Conservation (phyloP, 1,140 invertebrate species). For the Orchesella cincta region DNA sequence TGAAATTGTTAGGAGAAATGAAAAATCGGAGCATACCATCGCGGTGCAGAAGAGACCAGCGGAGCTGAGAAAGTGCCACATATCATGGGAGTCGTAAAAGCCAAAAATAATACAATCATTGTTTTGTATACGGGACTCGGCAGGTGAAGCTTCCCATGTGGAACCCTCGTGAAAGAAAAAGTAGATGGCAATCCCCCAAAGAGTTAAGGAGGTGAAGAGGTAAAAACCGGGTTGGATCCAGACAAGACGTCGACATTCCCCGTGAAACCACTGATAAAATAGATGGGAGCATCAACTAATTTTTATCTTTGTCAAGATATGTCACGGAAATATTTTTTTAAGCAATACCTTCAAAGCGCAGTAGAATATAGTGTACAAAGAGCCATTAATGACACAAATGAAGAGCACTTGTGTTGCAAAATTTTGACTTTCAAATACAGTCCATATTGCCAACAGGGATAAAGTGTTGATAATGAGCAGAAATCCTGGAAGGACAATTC, state of each 20-base stretch:
- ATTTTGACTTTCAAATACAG: conserved; percentile 38
- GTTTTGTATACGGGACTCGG: conserved; percentile 42
- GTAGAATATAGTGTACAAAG: conserved; percentile 41
- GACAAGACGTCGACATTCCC: conserved; percentile 37
- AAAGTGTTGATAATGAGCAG: conserved; percentile 31
- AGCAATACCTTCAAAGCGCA: conserved; percentile 41
- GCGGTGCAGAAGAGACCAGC: conserved; percentile 43
- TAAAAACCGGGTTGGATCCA: conserved; percentile 45
- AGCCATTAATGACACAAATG: conserved; percentile 46
- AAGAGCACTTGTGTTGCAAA: conserved; percentile 49
- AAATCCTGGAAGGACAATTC: conserved; percentile 2
- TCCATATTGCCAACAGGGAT: conserved; percentile 43
- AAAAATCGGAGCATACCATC: conserved; percentile 47
- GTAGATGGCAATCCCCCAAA: conserved; percentile 39
- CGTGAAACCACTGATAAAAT: conserved; percentile 38
- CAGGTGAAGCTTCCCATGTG: conserved; percentile 48
- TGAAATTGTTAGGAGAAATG: no score
- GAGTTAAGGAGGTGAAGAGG: conserved; percentile 15
- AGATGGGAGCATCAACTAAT: background rate
- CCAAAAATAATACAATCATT: conserved; percentile 33
- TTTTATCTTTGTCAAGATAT: background rate
- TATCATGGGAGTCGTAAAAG: conserved; percentile 48
- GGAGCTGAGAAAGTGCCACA: conserved; percentile 44
- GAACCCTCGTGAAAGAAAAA: conserved; percentile 41
- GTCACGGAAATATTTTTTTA: background rate